A percentile compares a stretch with the other conserved stretches of the same genome.
Evolutionary conservation across 2,113 vertebrate genomes (phyloP).

Genomic region (Astatoreochromis straeleni): DNA sequence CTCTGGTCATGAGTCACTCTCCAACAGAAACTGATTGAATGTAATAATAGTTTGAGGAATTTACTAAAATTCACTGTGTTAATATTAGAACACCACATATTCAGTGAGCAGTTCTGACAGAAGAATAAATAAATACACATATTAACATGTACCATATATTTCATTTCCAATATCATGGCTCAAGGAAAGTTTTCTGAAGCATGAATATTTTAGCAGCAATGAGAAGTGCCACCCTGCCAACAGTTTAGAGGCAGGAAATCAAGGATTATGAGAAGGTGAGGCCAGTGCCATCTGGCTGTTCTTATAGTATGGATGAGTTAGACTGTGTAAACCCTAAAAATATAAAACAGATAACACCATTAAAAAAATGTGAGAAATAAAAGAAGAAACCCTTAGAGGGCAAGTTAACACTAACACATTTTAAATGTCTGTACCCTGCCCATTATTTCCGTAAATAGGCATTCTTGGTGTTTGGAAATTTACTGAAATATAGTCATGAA

Average conservation of each 20-base stretch:
- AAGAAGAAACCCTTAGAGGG: neutral
- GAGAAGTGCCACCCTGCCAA: neutral
- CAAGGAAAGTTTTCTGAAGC: neutral
- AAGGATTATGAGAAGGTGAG: rapidly evolving
- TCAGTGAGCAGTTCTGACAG: neutral
- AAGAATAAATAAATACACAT: neutral
- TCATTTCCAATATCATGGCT: neutral
- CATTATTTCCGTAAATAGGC: rapidly evolving
- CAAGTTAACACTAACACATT: rapidly evolving
- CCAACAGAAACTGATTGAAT: rapidly evolving
- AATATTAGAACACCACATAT: neutral
- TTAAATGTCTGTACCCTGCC: neutral
- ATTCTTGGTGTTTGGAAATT: neutral
- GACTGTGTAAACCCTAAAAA: neutral
- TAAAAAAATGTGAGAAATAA: rapidly evolving
- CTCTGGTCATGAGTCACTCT: neutral
- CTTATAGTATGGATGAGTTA: neutral
- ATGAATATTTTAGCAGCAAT: neutral
- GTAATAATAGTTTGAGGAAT: neutral
- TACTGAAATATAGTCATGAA: neutral
- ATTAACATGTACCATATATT: neutral
- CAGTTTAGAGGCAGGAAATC: neutral
- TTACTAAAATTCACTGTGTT: neutral
- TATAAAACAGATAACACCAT: rapidly evolving
- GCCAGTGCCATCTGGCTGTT: neutral